Evolutionary conservation across 2,888 invertebrate genomes (phyloP).

Genomic region (Isotomurus palustris): DNA sequence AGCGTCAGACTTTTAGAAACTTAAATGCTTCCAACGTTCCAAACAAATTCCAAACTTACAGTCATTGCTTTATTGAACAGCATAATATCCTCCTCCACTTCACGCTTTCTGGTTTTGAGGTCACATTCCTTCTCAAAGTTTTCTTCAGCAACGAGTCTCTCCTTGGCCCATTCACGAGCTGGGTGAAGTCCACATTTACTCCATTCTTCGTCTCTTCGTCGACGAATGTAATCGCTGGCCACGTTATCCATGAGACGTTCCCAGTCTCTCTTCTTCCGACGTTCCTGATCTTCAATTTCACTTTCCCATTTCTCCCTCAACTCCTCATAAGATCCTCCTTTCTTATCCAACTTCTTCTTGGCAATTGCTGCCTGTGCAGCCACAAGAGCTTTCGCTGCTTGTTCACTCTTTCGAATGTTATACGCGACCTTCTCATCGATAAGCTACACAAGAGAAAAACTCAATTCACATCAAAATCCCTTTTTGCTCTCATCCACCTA

Average conservation of each 20-base stretch:
- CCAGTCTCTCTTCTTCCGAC: not conserved
- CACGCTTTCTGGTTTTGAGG: conserved; percentile 16
- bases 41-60: conserved; percentile 14
- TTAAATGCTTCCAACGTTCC: not conserved
- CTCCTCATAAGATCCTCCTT: conserved; percentile 26
- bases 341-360: conserved; percentile 13
- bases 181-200: conserved; percentile 14
- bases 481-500: too few species aligned
- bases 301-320: conserved; percentile 39
- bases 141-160: conserved; percentile 30
- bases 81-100: conserved; percentile 33
- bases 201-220: conserved; percentile 21
- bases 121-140: conserved; percentile 36
- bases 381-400: conserved; percentile 26
- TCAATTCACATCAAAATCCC: too few species aligned
- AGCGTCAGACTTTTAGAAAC: not conserved
- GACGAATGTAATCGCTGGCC: too few species aligned
- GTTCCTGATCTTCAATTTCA: conserved; percentile 2
- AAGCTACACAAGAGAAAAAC: conserved; percentile 24
- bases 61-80: conserved; percentile 33
- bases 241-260: not conserved
- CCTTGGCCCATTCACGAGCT: conserved; percentile 31
- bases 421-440: conserved; percentile 38
- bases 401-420: conserved; percentile 34
- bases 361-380: conserved; percentile 15